Base-by-base conservation (phyloP, 2,888 invertebrate species). In the Eupithecia insigniata region DNA sequence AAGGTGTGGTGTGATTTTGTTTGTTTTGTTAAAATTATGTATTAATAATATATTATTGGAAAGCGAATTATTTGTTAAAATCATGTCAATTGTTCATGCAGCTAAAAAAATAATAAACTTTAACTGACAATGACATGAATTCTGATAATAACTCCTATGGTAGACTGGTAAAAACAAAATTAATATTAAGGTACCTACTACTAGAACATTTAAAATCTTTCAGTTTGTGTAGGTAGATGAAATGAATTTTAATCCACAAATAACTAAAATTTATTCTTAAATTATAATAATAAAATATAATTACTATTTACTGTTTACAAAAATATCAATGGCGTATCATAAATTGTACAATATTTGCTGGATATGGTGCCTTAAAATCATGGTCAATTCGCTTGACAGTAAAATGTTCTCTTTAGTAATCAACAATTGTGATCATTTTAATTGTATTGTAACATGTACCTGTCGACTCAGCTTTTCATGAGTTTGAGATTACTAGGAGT, bases 1-100 rank as follows among this genome's bases (percentile, higher is more conserved):
- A 93, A 93, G 93, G 92, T 92, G 92, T 93, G 93, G 91, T 92
- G 92, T 93, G 91, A 89, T 88, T 87, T 86, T 84, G 87, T 85
- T 82, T 78, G 76, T 77, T 78, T 78, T 76, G 69, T 76, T 73
- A 65, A 76, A 69, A 71, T 69, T 69, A 72, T 78, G 73, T 78
- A 78, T 73, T 71, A 69, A 75, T 69, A 66, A 75, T 69, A 66
- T 71, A 70, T 76, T 75, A 74, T 72, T 78, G 76, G 69, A 78
- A 78, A 76, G 78, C 78, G 78, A 79, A 75, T 67, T 12, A 67
- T 72, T 70, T 61, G 39, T 67, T 67, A 58, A 39, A 65, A 32
- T 60, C 3, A 46, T 46, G 22, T 22, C 7, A 39, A 61, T 62
- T 62, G 65, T 65, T 36, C 71, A 72, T 71, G 73, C 74, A 76